Base-by-base conservation (phyloP, 2,113 vertebrate genomes). In the Pluvianellus socialis region DNA sequence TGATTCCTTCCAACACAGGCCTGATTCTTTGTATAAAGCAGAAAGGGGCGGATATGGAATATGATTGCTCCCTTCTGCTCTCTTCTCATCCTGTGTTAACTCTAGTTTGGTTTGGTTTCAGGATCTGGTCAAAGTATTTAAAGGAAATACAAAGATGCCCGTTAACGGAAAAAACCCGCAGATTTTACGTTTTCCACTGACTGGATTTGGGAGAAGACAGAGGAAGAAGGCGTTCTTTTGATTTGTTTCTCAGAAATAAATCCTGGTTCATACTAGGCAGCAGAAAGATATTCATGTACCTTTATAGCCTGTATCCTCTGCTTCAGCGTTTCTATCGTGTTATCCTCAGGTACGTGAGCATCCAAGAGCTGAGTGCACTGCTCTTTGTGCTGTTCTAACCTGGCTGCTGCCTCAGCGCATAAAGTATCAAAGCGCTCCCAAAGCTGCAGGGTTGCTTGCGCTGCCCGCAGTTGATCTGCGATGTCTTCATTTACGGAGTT, bases 391-490 rank as follows among this genome's bases (percentile, higher is more conserved):
- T 95, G 88, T 50, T 96, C 65, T 28, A 99, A 94, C 61, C 62
- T 97, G n/a, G 88, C 67, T 49, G 96, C 86, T 15, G 97, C 82
- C n/a, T 98, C 97, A 0, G 53, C 8, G 4, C 97, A 97, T 28
- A 87, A 73, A 10, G 28, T 35, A 61, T 76, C 47, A 9, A 97
- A 98, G 1, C 79, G 83, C 76, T 98, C 98, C 99, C 99, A 99
- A 9, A 97, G 91, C 71, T 97, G 97, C 63, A 98, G 96, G 74
- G 98, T 61, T 4, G 56, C 74, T 32, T 91, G 96, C 2, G 97
- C 97, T 77, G 93, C 92, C 75, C 86, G 93, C 27, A 99, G 86
- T 58, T 96, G 96, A 55, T 98, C 97, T 21, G 94, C 47, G 23
- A 99, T 56, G 14, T 97, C 97, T 80, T 94, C 97, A 33, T 96